Evolutionary conservation across 2,888 invertebrate genomes (phyloP).

Genomic region (Chalcis sispes): DNA sequence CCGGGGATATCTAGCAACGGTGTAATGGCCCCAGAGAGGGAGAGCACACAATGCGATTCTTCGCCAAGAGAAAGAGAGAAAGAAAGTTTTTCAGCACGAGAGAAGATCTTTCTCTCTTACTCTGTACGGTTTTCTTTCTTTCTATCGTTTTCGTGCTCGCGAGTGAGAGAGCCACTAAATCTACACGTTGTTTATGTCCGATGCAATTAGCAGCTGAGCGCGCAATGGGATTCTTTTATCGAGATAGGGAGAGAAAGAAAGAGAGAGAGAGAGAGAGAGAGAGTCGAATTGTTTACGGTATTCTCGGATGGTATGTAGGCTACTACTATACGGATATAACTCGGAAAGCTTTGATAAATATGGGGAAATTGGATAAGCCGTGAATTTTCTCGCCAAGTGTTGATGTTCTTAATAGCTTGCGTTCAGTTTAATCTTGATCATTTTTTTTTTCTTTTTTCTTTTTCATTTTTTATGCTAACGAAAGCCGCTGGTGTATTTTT

Average conservation of each 20-base stretch:
- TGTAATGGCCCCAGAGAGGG: conserved; percentile 47
- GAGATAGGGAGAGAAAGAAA: conserved; percentile 6
- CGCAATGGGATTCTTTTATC: neutral
- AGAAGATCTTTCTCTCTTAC: conserved; percentile 3
- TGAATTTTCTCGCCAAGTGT: too few species aligned
- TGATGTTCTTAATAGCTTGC: too few species aligned
- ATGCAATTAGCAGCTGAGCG: conserved; percentile 48
- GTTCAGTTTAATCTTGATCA: too few species aligned
- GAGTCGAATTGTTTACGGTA: conserved; percentile 46
- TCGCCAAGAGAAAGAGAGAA: too few species aligned
- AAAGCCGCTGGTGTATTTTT: too few species aligned
- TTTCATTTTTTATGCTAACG: too few species aligned
- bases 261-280: neutral
- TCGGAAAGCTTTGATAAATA: too few species aligned
- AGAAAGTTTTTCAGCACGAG: too few species aligned
- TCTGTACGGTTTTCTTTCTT: neutral
- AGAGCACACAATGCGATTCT: conserved; percentile 53
- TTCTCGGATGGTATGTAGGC: neutral
- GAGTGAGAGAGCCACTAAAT: conserved; percentile 27
- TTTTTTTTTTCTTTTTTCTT: too few species aligned
- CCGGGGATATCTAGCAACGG: conserved; percentile 52
- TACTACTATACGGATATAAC: too few species aligned
- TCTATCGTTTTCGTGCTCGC: neutral
- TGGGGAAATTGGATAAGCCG: too few species aligned
- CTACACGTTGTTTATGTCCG: conserved; percentile 45